Evolutionary conservation across 2,113 vertebrate species (phyloP).

Genomic region (Sula dactylatra): DNA sequence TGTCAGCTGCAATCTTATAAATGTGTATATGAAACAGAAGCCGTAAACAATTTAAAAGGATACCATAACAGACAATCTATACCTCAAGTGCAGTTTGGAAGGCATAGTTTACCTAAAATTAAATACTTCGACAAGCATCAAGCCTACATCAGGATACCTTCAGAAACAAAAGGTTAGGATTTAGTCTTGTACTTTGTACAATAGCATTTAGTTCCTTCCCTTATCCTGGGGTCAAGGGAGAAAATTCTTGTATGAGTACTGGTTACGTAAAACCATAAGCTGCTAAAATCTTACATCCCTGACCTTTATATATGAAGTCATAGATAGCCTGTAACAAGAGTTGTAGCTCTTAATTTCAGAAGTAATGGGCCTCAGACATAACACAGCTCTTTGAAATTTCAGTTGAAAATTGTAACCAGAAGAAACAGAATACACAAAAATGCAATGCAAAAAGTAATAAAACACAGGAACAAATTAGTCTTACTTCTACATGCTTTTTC

Average conservation of each 20-base stretch:
- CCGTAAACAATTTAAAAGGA: background rate
- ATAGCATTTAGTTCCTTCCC: background rate
- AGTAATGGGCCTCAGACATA: background rate
- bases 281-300: background rate
- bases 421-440: background rate
- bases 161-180: background rate
- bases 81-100: background rate
- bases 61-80: background rate
- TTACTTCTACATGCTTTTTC: background rate
- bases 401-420: background rate
- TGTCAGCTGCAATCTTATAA: constrained; percentile 6
- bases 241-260: background rate
- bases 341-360: constrained; percentile 4
- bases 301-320: background rate
- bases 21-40: constrained; percentile 21
- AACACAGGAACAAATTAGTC: background rate
- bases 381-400: background rate
- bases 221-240: background rate
- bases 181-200: background rate
- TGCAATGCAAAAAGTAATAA: background rate
- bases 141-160: background rate
- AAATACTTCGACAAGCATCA: background rate
- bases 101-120: background rate
- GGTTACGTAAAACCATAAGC: background rate
- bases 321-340: background rate